Base-by-base conservation (phyloP, 2,888 invertebrate species). In the Pyrochroa serraticornis region DNA sequence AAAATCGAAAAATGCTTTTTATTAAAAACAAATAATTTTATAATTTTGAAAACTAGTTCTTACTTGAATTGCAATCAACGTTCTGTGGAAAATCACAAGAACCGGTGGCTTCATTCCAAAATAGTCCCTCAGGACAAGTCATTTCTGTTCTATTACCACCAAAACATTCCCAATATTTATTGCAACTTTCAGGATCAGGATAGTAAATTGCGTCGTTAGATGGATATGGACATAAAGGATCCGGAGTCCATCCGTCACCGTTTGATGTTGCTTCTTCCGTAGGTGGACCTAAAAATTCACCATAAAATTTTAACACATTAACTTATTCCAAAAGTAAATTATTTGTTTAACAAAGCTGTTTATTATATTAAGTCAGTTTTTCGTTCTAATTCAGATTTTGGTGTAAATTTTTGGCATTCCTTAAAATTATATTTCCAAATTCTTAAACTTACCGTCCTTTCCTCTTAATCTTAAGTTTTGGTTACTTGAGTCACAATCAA, bases 201-300 rank as follows among this genome's bases (percentile, higher is more conserved):
- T 34, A 48, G 7, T 33, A 10, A 1, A 43, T 49, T 9, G 22
- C 32, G 6, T 43, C 31, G 7, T 49, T 36, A 1, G 57, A 52
- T 14, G 60, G 60, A 14, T 44, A 60, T 33, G 55, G 56, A 44
- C 60, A 60, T n/a, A 35, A 22, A 8, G 60, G 54, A 35, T 57
- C 56, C 5, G 59, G 55, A 32, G 55, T 50, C 41, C 44, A 53
- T 37, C 48, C 31, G n/a, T 36, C 50, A 13, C 34, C 54, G n/a
- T n/a, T n/a, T n/a, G n/a, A n/a, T n/a, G n/a, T n/a, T n/a, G n/a
- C n/a, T n/a, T n/a, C n/a, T n/a, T n/a, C n/a, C n/a, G n/a, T n/a
- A n/a, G n/a, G n/a, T n/a, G n/a, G n/a, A n/a, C n/a, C n/a, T n/a
- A n/a, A n/a, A n/a, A n/a, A n/a, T n/a, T n/a, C n/a, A n/a, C n/a